phyloP scores from a whole-genome alignment of 2,888 invertebrate species.

The Cosmorhoe ocellata region DNA sequence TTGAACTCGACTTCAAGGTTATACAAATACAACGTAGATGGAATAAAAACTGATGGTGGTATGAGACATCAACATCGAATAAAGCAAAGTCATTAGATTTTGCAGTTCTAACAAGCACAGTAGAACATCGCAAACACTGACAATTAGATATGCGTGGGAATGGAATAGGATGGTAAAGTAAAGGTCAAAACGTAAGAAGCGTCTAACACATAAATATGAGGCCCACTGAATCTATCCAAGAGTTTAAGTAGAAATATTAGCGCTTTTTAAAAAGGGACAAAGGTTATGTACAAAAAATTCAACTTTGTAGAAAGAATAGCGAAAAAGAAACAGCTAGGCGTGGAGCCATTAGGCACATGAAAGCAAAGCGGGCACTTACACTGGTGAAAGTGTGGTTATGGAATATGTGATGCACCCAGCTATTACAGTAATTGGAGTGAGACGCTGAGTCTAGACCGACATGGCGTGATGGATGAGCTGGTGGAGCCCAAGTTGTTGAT shows the following conservation, averaged over 20 bases:
- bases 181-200: no score
- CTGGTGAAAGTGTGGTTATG: conserved; percentile 67
- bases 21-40: background rate
- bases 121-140: no score
- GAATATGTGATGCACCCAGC: conserved; percentile 66
- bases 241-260: no score
- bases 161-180: no score
- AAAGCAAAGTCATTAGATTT: conserved; percentile 1
- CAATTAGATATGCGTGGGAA: no score
- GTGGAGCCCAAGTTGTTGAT: conserved; percentile 26
- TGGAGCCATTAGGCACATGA: conserved; percentile 53
- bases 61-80: conserved; percentile 4
- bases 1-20: conserved; percentile 3
- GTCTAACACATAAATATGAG: no score
- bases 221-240: no score
- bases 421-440: conserved; percentile 68
- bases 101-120: no score
- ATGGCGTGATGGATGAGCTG: conserved; percentile 30
- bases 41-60: conserved; percentile 1
- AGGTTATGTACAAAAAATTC: background rate
- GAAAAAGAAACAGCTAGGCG: conserved; percentile 29
- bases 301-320: conserved; percentile 8
- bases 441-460: conserved; percentile 49
- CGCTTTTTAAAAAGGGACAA: no score
- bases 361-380: conserved; percentile 58